Conservation (phyloP, 2,888 invertebrate species). For the Melangyna quadrimaculata region DNA sequence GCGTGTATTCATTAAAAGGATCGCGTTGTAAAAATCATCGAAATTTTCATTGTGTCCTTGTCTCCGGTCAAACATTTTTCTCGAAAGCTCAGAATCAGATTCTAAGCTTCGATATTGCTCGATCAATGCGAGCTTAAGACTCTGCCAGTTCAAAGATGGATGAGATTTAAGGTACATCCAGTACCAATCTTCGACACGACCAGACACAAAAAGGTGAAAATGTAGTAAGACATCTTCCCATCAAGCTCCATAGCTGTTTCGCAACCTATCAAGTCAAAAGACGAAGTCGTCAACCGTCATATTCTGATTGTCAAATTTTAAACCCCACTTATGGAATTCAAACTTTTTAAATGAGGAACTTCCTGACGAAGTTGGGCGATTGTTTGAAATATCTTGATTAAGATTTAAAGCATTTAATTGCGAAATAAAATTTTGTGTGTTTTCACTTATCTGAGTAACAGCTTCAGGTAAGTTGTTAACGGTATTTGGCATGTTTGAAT, state of each 20-base stretch:
- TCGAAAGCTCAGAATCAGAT: neutral
- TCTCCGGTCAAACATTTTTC: neutral
- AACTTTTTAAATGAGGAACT: neutral
- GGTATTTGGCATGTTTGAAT: too few species aligned
- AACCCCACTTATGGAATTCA: neutral
- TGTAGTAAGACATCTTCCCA: neutral
- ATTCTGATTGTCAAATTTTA: neutral
- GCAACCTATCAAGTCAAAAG: neutral
- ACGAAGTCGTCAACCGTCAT: slow-evolving; percentile 1
- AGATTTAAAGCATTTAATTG: neutral
- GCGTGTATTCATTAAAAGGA: neutral
- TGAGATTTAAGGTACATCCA: neutral
- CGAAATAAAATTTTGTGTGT: too few species aligned
- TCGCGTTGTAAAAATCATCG: neutral
- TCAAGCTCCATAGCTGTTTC: neutral
- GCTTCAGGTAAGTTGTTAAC: too few species aligned
- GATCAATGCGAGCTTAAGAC: neutral
- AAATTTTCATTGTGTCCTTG: neutral
- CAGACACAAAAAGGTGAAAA: neutral
- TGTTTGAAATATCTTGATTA: neutral
- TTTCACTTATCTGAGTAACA: too few species aligned
- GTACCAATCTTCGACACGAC: neutral
- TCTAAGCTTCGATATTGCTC: neutral
- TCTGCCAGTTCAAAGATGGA: neutral
- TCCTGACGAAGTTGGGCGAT: neutral